These are phyloP conservation scores for Andrena trimmerana DNA, from an alignment of 2,888 invertebrate species.

Conservation along the genomic window DNA sequence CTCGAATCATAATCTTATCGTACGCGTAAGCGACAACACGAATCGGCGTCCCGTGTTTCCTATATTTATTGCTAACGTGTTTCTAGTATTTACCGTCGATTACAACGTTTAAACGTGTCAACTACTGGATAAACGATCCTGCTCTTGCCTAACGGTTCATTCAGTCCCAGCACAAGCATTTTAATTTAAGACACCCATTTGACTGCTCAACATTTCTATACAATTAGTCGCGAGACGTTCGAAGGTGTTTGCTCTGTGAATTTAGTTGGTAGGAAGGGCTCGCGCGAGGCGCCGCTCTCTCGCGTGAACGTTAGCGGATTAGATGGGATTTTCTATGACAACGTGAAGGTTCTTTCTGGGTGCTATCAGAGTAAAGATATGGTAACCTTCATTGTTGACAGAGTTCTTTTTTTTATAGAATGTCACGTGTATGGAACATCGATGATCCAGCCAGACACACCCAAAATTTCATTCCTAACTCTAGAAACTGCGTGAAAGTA, in stretches of 20 bases:
- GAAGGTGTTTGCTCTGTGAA: conserved; percentile 49
- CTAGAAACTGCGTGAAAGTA: conserved; percentile 56
- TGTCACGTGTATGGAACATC: conserved; percentile 23
- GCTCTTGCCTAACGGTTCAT: conserved; percentile 66
- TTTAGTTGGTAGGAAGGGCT: conserved; percentile 25
- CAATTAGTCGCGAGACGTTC: conserved; percentile 66
- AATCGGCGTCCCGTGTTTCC: conserved; percentile 57
- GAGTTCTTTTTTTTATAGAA: conserved; percentile 65
- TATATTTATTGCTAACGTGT: conserved; percentile 60
- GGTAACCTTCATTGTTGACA: conserved; percentile 53
- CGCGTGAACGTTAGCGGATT: conserved; percentile 32
- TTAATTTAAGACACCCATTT: conserved; percentile 58
- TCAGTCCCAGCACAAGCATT: conserved; percentile 41
- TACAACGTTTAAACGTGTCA: conserved; percentile 38
- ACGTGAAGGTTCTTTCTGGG: conserved; percentile 52
- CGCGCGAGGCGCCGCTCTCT: conserved; percentile 34
- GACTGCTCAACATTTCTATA: conserved; percentile 71
- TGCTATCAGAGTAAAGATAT: conserved; percentile 50
- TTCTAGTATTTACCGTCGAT: conserved; percentile 53
- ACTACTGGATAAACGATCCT: conserved; percentile 41
- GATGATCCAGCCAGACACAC: conserved; percentile 23
- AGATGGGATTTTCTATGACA: conserved; percentile 36
- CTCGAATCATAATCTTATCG: conserved; percentile 34
- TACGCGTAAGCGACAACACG: conserved; percentile 26
- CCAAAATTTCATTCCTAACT: conserved; percentile 45